phyloP scores from a whole-genome alignment of 2,888 invertebrate species.

The Perizoma affinitatum region DNA sequence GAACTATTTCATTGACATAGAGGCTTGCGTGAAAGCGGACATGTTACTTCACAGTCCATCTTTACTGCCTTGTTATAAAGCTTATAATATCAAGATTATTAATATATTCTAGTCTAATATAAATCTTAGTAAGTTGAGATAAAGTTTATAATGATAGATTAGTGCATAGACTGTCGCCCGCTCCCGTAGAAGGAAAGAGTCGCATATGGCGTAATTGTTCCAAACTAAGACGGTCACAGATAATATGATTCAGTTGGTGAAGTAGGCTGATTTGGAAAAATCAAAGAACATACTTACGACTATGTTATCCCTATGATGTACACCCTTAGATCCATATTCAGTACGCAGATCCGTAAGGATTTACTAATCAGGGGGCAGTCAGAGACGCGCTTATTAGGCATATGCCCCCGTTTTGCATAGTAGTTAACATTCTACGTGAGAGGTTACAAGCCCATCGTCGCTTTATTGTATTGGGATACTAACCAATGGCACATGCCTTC shows the following conservation, averaged over 20 bases:
- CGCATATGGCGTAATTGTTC: slow-evolving; percentile 54
- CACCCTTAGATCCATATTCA: too few species aligned
- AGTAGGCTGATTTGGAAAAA: slow-evolving; percentile 7
- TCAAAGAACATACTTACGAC: too few species aligned
- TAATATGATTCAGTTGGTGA: slow-evolving; percentile 35
- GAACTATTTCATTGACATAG: slow-evolving; percentile 22
- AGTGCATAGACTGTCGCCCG: slow-evolving; percentile 40
- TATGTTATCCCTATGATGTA: too few species aligned
- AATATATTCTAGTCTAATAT: slow-evolving; percentile 9
- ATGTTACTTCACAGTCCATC: slow-evolving; percentile 17
- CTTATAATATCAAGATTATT: neutral
- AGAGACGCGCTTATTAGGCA: too few species aligned
- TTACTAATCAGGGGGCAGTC: too few species aligned
- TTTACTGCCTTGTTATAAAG: slow-evolving; percentile 12
- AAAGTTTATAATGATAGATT: slow-evolving; percentile 29
- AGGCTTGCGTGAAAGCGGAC: slow-evolving; percentile 29
- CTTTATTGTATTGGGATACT: too few species aligned
- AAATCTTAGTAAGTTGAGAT: slow-evolving; percentile 21
- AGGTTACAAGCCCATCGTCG: too few species aligned
- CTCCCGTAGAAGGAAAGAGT: slow-evolving; percentile 38
- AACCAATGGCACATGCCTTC: too few species aligned
- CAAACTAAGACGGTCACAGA: slow-evolving; percentile 37
- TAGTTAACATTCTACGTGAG: too few species aligned
- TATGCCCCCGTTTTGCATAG: too few species aligned
- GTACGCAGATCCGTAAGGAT: too few species aligned